Percentiles rank a stretch among this genome's conserved stretches.
These are phyloP conservation scores for Philantomba maxwellii DNA, from an alignment of 2,113 vertebrate genomes.

Conservation along the genomic window DNA sequence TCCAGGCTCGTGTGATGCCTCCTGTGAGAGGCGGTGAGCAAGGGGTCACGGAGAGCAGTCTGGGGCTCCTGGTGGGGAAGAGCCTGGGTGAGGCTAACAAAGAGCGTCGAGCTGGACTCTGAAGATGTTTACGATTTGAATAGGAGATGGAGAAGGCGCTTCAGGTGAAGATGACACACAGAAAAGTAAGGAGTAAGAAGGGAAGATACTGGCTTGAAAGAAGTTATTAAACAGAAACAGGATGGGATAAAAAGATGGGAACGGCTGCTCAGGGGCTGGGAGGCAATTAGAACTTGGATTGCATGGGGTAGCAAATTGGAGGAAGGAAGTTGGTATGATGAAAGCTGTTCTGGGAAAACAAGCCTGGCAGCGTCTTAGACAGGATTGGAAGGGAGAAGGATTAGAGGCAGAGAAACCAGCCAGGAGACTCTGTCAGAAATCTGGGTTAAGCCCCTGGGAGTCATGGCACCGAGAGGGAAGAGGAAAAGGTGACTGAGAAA, in stretches of 20 bases:
- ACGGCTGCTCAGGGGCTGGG: background rate
- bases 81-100: background rate
- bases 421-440: too few relatives aligned
- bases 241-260: too few relatives aligned
- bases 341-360: background rate
- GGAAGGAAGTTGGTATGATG: background rate
- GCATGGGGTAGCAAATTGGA: background rate
- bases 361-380: background rate
- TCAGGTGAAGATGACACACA: background rate
- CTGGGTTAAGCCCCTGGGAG: background rate
- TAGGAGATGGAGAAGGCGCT: background rate
- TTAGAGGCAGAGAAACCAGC: background rate
- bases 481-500: background rate
- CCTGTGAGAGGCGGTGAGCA: rapidly evolving
- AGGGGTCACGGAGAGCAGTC: background rate
- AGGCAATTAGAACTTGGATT: background rate
- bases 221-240: background rate
- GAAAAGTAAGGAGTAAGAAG: background rate
- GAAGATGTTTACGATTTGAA: background rate
- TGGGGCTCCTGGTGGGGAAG: background rate
- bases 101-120: background rate
- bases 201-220: background rate
- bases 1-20: background rate
- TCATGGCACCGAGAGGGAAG: background rate
- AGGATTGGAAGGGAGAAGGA: background rate